Evolutionary conservation across 2,113 vertebrate species (phyloP).

Genomic region (Salvelinus fontinalis): DNA sequence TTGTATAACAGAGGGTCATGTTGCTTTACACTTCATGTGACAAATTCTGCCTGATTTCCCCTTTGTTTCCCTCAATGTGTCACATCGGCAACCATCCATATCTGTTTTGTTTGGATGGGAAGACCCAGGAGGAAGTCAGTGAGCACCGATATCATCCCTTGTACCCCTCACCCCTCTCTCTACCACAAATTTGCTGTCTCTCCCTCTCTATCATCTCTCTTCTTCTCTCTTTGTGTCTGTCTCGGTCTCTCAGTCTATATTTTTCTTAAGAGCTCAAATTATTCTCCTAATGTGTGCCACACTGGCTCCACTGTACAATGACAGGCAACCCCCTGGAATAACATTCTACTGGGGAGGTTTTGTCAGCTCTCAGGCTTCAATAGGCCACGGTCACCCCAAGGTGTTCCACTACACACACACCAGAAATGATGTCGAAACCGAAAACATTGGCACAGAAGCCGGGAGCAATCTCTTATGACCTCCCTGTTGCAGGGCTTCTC

Average conservation of each 20-base stretch:
- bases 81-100: slow-evolving; percentile 20
- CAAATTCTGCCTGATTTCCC: slow-evolving; percentile 36
- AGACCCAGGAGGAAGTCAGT: background rate
- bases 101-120: background rate
- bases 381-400: too few relatives aligned
- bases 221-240: background rate
- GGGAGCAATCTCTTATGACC: too few relatives aligned
- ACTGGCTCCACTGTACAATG: too few relatives aligned
- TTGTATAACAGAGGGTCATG: slow-evolving; percentile 24
- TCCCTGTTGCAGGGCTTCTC: too few relatives aligned
- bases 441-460: too few relatives aligned
- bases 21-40: slow-evolving; percentile 31
- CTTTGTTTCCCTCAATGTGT: slow-evolving; percentile 36
- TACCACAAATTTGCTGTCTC: background rate
- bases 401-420: too few relatives aligned
- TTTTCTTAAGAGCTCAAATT: too few relatives aligned
- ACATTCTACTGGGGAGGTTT: too few relatives aligned
- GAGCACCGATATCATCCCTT: background rate
- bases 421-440: too few relatives aligned
- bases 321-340: too few relatives aligned
- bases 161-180: background rate
- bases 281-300: too few relatives aligned
- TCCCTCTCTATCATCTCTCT: background rate
- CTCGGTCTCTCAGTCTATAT: background rate
- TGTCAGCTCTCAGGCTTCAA: too few relatives aligned